These are phyloP conservation scores for Lepidurus arcticus DNA, from an alignment of 1,140 invertebrate species.

Conservation along the genomic window DNA sequence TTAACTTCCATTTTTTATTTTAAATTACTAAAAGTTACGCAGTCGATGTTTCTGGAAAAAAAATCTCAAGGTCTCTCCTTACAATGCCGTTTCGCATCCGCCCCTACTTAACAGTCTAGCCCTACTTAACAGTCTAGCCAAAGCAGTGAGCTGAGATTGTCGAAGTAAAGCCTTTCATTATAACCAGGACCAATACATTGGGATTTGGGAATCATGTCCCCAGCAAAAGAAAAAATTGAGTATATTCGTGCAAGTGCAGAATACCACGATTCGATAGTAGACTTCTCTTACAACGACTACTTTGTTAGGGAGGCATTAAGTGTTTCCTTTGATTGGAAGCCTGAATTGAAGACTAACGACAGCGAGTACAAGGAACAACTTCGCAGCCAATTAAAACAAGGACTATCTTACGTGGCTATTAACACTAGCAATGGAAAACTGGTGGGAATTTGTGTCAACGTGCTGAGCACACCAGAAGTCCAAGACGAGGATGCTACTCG, in stretches of 20 bases:
- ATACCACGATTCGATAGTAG: background rate
- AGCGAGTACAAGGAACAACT: background rate
- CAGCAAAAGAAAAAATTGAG: background rate
- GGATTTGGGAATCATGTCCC: background rate
- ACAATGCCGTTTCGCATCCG: too few species aligned
- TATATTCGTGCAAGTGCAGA: background rate
- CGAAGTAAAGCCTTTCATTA: background rate
- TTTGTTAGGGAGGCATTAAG: background rate
- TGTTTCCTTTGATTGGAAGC: background rate
- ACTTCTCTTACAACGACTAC: background rate
- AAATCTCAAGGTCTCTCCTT: too few species aligned
- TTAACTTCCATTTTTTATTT: too few species aligned
- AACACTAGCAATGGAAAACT: background rate
- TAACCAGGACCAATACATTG: background rate
- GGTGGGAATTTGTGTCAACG: constrained; percentile 2
- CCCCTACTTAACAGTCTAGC: background rate
- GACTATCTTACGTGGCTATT: background rate
- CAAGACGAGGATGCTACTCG: background rate
- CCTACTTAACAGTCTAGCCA: background rate
- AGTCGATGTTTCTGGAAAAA: too few species aligned
- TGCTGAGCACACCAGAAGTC: constrained; percentile 24
- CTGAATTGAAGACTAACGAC: background rate
- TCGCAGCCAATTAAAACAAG: background rate
- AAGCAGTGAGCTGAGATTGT: background rate
- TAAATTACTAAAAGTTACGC: too few species aligned